Evolutionary conservation across 2,888 invertebrate genomes (phyloP), one percentile per base, ranked within the genome.

Genomic region (Drosophila rellima): DNA sequence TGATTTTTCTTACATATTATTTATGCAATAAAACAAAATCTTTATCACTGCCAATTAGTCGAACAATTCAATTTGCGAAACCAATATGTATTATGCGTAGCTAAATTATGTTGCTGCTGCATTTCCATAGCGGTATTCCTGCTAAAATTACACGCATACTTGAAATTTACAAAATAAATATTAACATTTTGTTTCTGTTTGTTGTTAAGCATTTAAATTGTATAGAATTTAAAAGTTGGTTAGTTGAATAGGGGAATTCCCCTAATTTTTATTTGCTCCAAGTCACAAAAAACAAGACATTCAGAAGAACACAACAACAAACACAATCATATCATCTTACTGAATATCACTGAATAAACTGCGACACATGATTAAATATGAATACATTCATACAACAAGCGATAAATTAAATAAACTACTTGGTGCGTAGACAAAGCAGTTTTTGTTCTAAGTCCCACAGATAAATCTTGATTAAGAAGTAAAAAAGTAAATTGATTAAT

Each of bases 241-340:
- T 59, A 64, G 51, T 31, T 59, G 5, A 31, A 45, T 64, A 44
- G 57, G 35, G 63, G 69, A 64, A 64, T 69, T 26, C 17, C 56
- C 47, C 47, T 47, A 39, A 17, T 59, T 48, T 33, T 60, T 33
- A 23, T 31, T 45, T 39, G 31, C 50, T 54, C n/a, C 18, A 54
- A 40, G 39, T 26, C 37, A 31, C 17, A 31, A 18, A 23, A 31
- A 31, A 1, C 74, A 73, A 59, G 82, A 80, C 82, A 85, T 80
- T 82, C 72, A 82, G 63, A 61, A 39, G 45, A 57, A 64, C 61
- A 54, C 64, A 70, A 72, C 51, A 77, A 72, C 42, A 77, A 55
- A 71, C 70, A 75, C 56, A 80, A 82, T 82, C 82, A 82, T 82
- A 82, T 82, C 82, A 82, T 80, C 71, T 57, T 68, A 79, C 51